phyloP scores from a whole-genome alignment of 2,113 vertebrate species.

The Pterocles orientalis region DNA sequence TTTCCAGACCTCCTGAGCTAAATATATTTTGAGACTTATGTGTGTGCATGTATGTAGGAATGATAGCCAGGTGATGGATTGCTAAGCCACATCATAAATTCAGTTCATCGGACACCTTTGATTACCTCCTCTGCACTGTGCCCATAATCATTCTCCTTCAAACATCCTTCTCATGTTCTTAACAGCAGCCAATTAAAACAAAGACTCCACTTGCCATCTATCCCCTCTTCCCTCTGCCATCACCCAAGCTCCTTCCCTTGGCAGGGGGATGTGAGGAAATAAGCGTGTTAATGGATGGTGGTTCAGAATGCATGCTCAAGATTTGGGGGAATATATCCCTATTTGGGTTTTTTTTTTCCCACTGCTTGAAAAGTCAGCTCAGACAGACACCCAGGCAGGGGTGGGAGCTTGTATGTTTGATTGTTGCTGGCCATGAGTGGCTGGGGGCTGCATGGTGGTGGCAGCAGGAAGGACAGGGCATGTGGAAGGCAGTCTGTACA shows the following conservation, averaged over 20 bases:
- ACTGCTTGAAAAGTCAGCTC: background rate
- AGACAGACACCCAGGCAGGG: background rate
- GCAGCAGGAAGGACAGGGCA: background rate
- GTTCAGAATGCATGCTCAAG: background rate
- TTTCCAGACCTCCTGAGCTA: background rate
- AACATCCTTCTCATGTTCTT: slow-evolving; percentile 58
- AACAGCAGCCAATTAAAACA: slow-evolving; percentile 57
- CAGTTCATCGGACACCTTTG: background rate
- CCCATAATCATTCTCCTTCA: slow-evolving; percentile 27
- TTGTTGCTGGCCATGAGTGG: background rate
- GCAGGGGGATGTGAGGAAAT: no score
- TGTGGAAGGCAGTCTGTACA: background rate
- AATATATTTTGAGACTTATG: background rate
- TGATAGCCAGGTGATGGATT: slow-evolving; percentile 30
- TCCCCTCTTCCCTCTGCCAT: background rate
- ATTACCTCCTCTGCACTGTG: slow-evolving; percentile 61
- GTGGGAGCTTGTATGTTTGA: background rate
- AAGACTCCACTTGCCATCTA: slow-evolving; percentile 8
- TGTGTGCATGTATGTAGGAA: background rate
- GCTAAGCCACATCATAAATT: slow-evolving; percentile 44
- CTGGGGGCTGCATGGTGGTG: background rate
- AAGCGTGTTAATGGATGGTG: background rate
- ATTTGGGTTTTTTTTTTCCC: background rate
- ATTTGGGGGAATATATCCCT: background rate
- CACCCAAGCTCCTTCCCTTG: background rate